phyloP scores from a whole-genome alignment of 1,140 invertebrate species.

The Anadara kagoshimensis region DNA sequence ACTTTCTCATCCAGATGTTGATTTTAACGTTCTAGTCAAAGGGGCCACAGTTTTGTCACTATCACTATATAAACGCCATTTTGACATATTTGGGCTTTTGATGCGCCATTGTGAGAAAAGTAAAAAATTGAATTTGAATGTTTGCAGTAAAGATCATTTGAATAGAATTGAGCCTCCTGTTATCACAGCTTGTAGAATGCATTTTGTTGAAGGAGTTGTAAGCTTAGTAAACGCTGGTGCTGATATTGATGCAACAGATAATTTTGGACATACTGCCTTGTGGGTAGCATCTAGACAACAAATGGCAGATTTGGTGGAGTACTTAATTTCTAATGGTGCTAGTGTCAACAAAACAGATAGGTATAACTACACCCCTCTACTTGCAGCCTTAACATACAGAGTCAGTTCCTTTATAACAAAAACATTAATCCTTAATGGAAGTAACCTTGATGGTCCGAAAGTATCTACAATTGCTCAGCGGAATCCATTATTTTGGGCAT shows the following conservation, averaged over 20 bases:
- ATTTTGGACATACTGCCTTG: constrained; percentile 66
- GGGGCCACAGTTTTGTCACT: constrained; percentile 66
- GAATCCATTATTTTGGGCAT: constrained; percentile 66
- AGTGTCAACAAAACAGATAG: constrained; percentile 66
- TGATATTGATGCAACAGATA: constrained; percentile 66
- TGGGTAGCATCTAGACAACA: constrained; percentile 67
- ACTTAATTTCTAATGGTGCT: constrained; percentile 67
- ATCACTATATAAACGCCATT: constrained; percentile 64
- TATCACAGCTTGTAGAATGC: constrained; percentile 68
- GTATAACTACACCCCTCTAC: constrained; percentile 62
- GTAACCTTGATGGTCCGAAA: constrained; percentile 55
- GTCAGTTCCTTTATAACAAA: constrained; percentile 64
- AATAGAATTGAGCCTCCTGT: constrained; percentile 66
- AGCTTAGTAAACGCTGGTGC: constrained; percentile 62
- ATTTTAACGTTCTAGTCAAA: constrained; percentile 67
- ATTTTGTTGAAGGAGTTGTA: constrained; percentile 65
- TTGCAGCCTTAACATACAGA: constrained; percentile 63
- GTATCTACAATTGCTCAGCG: constrained; percentile 51
- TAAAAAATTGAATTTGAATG: constrained; percentile 62
- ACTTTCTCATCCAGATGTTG: constrained; percentile 64
- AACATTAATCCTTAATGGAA: constrained; percentile 64
- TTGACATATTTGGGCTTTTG: constrained; percentile 64
- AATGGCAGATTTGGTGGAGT: constrained; percentile 65
- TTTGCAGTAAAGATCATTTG: constrained; percentile 65
- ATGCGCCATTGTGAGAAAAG: constrained; percentile 64